Evolutionary conservation across 2,113 vertebrate species (phyloP).

Genomic region (Bufo gargarizans): DNA sequence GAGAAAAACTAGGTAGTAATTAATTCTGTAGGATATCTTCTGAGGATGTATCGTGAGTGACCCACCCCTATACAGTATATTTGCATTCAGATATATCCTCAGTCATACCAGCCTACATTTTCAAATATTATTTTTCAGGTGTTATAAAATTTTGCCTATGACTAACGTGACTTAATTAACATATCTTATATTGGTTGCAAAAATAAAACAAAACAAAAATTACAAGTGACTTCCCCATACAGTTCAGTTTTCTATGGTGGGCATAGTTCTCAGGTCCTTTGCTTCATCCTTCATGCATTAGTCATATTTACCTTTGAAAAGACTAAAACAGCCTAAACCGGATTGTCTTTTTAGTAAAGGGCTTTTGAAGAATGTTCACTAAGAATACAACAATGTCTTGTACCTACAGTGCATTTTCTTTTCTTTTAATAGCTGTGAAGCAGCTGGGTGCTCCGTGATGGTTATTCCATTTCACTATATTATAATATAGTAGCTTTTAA

Average conservation of each 20-base stretch:
- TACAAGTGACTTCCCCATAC: background rate
- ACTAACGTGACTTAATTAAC: too few relatives aligned
- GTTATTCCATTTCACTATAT: background rate
- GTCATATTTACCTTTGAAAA: constrained; percentile 25
- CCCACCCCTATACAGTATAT: too few relatives aligned
- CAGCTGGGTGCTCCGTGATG: too few relatives aligned
- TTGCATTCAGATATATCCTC: too few relatives aligned
- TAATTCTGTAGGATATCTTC: too few relatives aligned
- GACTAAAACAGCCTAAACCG: constrained; percentile 19
- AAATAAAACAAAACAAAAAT: background rate
- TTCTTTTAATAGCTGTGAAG: too few relatives aligned
- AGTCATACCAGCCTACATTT: too few relatives aligned
- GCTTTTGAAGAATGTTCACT: constrained; percentile 8
- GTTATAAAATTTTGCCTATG: too few relatives aligned
- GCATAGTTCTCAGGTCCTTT: constrained; percentile 3
- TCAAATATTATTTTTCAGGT: too few relatives aligned
- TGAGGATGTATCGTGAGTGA: too few relatives aligned
- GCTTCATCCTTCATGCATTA: constrained; percentile 16
- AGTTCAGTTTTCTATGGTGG: background rate
- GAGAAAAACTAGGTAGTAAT: too few relatives aligned
- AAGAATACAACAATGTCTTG: background rate
- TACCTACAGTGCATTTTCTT: background rate
- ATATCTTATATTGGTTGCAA: background rate
- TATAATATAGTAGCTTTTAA: background rate
- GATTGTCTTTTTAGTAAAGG: background rate